A percentile compares a stretch with the other conserved stretches of the same genome.
phyloP scores from a whole-genome alignment of 1,140 invertebrate species.

The Anadara kagoshimensis region DNA sequence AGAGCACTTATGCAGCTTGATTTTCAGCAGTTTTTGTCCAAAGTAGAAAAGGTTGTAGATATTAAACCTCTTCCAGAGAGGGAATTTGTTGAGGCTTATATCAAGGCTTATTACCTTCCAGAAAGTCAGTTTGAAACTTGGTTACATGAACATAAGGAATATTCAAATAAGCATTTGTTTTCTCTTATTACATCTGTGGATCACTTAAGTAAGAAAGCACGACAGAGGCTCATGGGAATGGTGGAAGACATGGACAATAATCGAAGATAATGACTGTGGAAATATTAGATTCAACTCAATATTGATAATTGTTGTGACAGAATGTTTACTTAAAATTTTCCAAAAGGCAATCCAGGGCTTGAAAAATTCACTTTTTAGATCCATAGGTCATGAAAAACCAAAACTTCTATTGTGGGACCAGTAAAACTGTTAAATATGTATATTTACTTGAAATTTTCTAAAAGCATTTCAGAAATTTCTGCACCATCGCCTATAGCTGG shows the following conservation, averaged over 20 bases:
- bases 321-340: no score
- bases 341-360: no score
- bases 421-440: no score
- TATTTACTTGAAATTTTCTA: no score
- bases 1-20: conserved; percentile 98
- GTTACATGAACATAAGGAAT: conserved; percentile 90
- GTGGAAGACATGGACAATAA: conserved; percentile 78
- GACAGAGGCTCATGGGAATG: conserved; percentile 83
- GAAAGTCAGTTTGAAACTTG: conserved; percentile 91
- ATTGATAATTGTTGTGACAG: no score
- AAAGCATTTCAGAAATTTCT: no score
- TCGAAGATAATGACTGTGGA: conserved; percentile 36
- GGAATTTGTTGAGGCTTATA: conserved; percentile 93
- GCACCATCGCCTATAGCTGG: no score
- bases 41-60: conserved; percentile 89
- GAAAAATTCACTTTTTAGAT: no score
- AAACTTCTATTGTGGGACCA: no score
- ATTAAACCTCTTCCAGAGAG: conserved; percentile 87
- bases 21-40: conserved; percentile 94
- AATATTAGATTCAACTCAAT: no score
- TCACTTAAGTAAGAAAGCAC: conserved; percentile 90
- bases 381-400: no score
- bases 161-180: conserved; percentile 89
- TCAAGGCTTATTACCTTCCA: conserved; percentile 97
- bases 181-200: conserved; percentile 90